phyloP scores from a whole-genome alignment of 1,140 invertebrate species.

The Grapholita molesta region DNA sequence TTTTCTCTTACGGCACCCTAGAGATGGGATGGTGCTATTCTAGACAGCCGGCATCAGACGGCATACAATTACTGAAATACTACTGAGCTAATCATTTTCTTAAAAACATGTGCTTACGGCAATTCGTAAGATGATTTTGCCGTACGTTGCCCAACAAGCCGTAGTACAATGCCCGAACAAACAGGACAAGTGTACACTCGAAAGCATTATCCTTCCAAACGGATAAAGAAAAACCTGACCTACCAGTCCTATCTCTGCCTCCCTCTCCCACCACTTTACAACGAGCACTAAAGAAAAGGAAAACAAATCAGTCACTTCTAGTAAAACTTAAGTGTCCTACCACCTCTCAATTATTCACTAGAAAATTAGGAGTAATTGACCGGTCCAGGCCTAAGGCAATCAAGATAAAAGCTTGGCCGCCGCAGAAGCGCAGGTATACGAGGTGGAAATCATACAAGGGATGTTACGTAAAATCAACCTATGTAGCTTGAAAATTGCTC shows the following conservation, averaged over 20 bases:
- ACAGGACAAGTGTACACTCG: too few species aligned
- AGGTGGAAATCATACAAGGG: not conserved
- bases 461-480: not conserved
- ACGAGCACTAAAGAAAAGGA: not conserved
- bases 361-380: conserved; percentile 40
- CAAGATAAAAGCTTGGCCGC: conserved; percentile 37
- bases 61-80: too few species aligned
- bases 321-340: not conserved
- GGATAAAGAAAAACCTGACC: not conserved
- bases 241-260: too few species aligned
- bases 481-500: too few species aligned
- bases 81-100: too few species aligned
- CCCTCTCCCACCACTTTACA: not conserved
- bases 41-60: too few species aligned
- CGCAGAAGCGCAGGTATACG: not conserved
- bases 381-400: conserved; percentile 27
- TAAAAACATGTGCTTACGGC: too few species aligned
- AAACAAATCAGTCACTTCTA: not conserved
- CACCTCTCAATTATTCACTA: conserved; percentile 33
- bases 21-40: too few species aligned
- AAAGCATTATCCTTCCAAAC: not conserved
- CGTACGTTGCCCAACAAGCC: too few species aligned
- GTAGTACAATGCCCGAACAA: too few species aligned
- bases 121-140: too few species aligned
- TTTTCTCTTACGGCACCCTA: too few species aligned